A percentile compares a stretch with the other conserved stretches of the same genome.
Evolutionary conservation across 2,113 vertebrate genomes (phyloP).

Genomic region (Ammodytes dubius): DNA sequence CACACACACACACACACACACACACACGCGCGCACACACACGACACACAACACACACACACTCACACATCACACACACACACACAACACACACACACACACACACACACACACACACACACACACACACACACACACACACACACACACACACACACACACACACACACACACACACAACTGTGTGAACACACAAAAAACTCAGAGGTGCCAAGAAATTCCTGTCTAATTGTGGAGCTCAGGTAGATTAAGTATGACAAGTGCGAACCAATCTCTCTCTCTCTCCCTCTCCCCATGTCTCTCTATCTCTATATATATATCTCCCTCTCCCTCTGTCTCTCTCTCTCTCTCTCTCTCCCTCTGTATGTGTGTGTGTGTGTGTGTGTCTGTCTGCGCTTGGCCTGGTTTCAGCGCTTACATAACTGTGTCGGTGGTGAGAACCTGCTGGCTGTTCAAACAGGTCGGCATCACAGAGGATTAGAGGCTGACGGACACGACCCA

Average conservation of each 20-base stretch:
- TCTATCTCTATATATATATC: no score
- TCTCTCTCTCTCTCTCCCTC: slow-evolving; percentile 23
- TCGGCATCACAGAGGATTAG: slow-evolving; percentile 70
- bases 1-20: slow-evolving; percentile 22
- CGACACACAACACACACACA: slow-evolving; percentile 9
- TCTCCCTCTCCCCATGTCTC: slow-evolving; percentile 11
- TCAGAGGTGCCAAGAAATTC: slow-evolving; percentile 54
- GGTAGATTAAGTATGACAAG: slow-evolving; percentile 66
- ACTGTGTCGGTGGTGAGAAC: slow-evolving; percentile 75
- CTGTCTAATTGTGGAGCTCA: slow-evolving; percentile 62
- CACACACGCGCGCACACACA: not conserved
- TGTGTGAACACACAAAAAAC: slow-evolving; percentile 36
- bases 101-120: slow-evolving; percentile 21
- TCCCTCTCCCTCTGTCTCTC: slow-evolving; percentile 12
- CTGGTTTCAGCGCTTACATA: slow-evolving; percentile 68
- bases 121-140: not conserved
- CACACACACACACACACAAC: not conserved
- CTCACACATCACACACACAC: slow-evolving; percentile 12
- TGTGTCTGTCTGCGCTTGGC: slow-evolving; percentile 63
- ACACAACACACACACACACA: slow-evolving; percentile 43
- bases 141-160: not conserved
- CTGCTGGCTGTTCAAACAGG: slow-evolving; percentile 81
- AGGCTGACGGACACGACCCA: slow-evolving; percentile 63
- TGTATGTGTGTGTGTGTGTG: not conserved
- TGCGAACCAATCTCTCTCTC: slow-evolving; percentile 50